phyloP scores from a whole-genome alignment of 2,113 vertebrate genomes.

The Oreochromis tanganicae region DNA sequence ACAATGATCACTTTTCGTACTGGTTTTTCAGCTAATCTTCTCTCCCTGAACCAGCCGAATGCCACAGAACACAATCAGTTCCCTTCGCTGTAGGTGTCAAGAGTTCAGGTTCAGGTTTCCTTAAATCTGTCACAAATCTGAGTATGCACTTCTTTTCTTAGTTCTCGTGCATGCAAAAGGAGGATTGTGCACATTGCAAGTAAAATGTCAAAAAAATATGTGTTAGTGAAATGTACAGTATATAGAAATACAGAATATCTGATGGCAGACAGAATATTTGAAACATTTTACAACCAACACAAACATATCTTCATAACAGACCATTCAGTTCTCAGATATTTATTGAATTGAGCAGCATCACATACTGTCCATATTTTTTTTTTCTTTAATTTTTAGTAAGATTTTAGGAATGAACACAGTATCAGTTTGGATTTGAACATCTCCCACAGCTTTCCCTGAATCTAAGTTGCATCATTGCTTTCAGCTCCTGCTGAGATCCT shows the following conservation, averaged over 20 bases:
- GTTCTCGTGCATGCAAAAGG: background rate
- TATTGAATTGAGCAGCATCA: background rate
- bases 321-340: background rate
- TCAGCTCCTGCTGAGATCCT: background rate
- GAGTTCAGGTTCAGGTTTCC: background rate
- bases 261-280: background rate
- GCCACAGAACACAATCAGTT: background rate
- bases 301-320: background rate
- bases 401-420: background rate
- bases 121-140: background rate
- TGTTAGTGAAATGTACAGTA: background rate
- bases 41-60: background rate
- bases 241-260: background rate
- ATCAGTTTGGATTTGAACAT: background rate
- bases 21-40: background rate
- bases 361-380: rapidly evolving
- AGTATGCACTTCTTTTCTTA: background rate
- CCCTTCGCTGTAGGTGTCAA: background rate
- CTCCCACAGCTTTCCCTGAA: background rate
- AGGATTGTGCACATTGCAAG: background rate
- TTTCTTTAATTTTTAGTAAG: background rate
- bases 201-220: background rate
- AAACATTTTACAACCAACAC: background rate
- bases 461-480: background rate
- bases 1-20: background rate